phyloP scores from a whole-genome alignment of 1,140 invertebrate species.

The Achatina immaculata region DNA sequence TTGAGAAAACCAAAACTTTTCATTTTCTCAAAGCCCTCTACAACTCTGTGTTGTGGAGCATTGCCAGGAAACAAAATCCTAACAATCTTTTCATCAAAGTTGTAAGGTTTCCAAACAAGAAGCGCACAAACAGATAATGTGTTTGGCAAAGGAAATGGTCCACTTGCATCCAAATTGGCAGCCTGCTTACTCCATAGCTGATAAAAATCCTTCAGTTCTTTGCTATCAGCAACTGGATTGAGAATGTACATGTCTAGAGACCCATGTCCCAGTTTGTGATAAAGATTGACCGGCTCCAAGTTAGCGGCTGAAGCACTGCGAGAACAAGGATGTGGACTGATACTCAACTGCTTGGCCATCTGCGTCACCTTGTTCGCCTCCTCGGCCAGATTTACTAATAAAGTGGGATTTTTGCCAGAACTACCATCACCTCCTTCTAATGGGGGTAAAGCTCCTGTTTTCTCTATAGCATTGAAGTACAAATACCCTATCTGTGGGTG shows the following conservation, averaged over 20 bases:
- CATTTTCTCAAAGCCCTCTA: conserved; percentile 90
- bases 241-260: conserved; percentile 97
- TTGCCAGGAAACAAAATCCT: conserved; percentile 95
- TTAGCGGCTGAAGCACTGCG: conserved; percentile 78
- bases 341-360: conserved; percentile 84
- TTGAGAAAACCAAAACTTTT: conserved; percentile 89
- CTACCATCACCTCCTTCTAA: conserved; percentile 75
- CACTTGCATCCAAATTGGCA: conserved; percentile 54
- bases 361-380: conserved; percentile 88
- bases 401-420: conserved; percentile 42
- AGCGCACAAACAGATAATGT: conserved; percentile 93
- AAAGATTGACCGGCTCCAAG: conserved; percentile 90
- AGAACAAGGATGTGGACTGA: conserved; percentile 81
- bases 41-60: conserved; percentile 93
- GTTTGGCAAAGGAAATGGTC: conserved; percentile 88
- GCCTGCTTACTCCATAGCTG: conserved; percentile 83
- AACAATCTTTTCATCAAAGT: conserved; percentile 92
- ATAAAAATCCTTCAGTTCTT: conserved; percentile 93
- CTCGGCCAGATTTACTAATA: conserved; percentile 85
- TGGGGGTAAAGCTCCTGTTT: conserved; percentile 71
- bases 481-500: conserved; percentile 97
- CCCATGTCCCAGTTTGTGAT: conserved; percentile 96
- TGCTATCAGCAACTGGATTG: conserved; percentile 88
- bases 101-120: conserved; percentile 94
- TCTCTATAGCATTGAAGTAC: conserved; percentile 87